Evolutionary conservation across 2,888 invertebrate genomes (phyloP), one percentile per base, ranked within the genome.

Genomic region (Aromia moschata): DNA sequence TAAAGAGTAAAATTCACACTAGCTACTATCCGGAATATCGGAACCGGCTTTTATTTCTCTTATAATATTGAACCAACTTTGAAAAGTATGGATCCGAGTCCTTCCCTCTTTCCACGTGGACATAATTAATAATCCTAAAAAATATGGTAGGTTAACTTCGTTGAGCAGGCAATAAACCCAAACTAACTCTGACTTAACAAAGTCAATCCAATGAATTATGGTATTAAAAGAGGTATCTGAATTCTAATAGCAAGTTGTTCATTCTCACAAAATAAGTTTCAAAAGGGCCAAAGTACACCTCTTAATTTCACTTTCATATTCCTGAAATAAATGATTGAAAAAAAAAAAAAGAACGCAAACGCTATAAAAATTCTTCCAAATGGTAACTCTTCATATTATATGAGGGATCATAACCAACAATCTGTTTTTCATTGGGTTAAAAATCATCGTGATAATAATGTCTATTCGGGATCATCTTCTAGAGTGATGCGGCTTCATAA

Each of bases 141-240:
- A 16, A 12, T 2, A n/a, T 10, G 5, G n/a, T 3, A n/a, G 20
- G 4, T 17, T 12, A 25, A 46, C 43, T 7, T 15, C n/a, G 10
- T 15, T 17, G n/a, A 33, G 30, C n/a, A 31, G 1, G 46, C 56
- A 47, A 31, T 18, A 53, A 44, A n/a, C 49, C 51, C 53, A 60
- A 70, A 69, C n/a, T n/a, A n/a, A n/a, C 66, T 71, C 71, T 10
- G 66, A 51, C 53, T 65, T 64, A 5, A 69, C 58, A 46, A 70
- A 67, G 56, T 69, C 68, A 44, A 71, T 65, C 71, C 71, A 71
- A 45, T 66, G 64, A 10, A 66, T 56, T 1, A 69, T 16, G 4
- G 66, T 47, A 45, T 70, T 68, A 51, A 71, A 1, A 68, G 52
- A 25, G 60, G 54, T 14, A 58, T 45, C 11, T 67, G 59, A 15